phyloP scores from a whole-genome alignment of 2,888 invertebrate genomes.

The Nebria salina region DNA sequence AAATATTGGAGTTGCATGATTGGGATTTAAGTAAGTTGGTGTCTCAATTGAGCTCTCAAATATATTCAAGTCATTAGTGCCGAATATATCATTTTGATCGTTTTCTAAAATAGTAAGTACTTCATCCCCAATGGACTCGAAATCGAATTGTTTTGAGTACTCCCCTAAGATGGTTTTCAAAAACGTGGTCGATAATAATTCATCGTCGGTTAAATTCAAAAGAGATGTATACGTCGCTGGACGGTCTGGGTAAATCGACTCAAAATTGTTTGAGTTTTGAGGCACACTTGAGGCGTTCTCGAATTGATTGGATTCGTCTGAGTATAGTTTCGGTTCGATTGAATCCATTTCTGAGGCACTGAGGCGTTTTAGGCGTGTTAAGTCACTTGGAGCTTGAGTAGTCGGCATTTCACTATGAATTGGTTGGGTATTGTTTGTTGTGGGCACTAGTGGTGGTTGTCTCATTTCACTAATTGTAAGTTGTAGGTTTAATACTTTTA shows the following conservation, averaged over 20 bases:
- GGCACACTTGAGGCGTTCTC: neutral
- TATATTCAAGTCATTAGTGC: too few relatives aligned
- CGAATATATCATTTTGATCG: neutral
- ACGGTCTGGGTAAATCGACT: neutral
- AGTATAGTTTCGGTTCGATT: neutral
- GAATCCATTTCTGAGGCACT: neutral
- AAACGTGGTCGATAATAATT: neutral
- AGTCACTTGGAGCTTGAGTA: neutral
- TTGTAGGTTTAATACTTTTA: neutral
- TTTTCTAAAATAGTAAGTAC: neutral
- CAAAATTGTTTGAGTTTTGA: neutral
- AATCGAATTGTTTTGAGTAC: neutral
- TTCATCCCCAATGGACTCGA: neutral
- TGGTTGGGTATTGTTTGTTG: neutral
- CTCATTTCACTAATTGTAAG: neutral
- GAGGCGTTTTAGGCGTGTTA: neutral
- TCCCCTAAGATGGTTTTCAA: neutral
- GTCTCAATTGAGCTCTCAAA: too few relatives aligned
- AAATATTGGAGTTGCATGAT: too few relatives aligned
- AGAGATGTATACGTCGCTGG: neutral
- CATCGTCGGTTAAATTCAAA: neutral
- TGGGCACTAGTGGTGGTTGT: neutral
- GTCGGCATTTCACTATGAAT: neutral
- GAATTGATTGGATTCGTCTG: too few relatives aligned
- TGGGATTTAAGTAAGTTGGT: too few relatives aligned